These are phyloP conservation scores for Polydrusus tereticollis DNA, from an alignment of 2,888 invertebrate species.

Conservation along the genomic window DNA sequence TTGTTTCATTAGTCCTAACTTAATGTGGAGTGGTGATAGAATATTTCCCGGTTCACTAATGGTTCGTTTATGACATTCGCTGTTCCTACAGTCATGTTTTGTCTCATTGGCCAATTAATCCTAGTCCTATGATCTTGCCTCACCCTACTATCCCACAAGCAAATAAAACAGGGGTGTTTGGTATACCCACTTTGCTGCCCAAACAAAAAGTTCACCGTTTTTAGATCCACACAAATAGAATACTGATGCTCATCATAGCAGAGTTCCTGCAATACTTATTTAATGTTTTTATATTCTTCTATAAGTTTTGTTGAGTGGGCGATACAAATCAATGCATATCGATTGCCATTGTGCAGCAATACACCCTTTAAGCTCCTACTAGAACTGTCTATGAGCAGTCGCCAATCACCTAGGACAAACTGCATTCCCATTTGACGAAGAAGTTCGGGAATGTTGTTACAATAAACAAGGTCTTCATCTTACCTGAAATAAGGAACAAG, in stretches of 20 bases:
- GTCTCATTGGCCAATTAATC: background rate
- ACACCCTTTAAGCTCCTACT: no score
- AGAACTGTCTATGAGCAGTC: no score
- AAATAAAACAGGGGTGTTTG: background rate
- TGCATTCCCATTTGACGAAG: no score
- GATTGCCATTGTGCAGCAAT: no score
- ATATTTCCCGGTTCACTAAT: background rate
- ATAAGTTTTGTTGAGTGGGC: background rate
- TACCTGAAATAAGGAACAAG: no score
- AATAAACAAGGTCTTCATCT: no score
- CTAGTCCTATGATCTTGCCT: conserved; percentile 1
- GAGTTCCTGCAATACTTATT: background rate
- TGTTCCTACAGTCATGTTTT: conserved; percentile 13
- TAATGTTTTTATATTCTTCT: background rate
- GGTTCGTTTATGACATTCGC: conserved; percentile 6
- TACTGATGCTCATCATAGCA: background rate
- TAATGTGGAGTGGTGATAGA: conserved; percentile 55
- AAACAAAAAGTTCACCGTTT: conserved; percentile 9
- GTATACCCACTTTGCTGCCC: conserved; percentile 1
- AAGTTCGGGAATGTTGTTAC: no score
- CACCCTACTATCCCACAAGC: conserved; percentile 7
- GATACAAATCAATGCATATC: background rate
- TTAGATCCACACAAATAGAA: background rate
- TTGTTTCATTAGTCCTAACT: conserved; percentile 54
- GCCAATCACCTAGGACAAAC: no score